Base-by-base conservation (phyloP, 2,113 vertebrate species). In the Trinectes maculatus region DNA sequence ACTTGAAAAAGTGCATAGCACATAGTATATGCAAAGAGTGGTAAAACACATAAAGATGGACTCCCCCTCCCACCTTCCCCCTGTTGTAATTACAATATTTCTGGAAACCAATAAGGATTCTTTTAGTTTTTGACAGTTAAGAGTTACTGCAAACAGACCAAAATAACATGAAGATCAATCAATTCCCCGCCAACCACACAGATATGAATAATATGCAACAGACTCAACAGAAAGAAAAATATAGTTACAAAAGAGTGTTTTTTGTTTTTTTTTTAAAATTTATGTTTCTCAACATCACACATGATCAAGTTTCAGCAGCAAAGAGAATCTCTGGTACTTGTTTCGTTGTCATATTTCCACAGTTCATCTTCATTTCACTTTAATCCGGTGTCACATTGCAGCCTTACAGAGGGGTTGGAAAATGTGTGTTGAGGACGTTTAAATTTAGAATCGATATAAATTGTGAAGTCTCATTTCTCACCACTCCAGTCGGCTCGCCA, bases 171-270 rank as follows among this genome's bases (percentile, higher is more conserved):
- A 36, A 70, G 55, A 44, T 13, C 29, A 55, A 29, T 52, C 28
- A 65, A 18, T 64, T 56, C 22, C 21, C 48, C 47, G 74, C 54
- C 69, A 73, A 6, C 6, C 2, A 15, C 22, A 31, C 63, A 77
- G 69, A 55, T 48, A n/a, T 7, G 1, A 66, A 60, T 65, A 74
- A 74, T 51, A 33, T 36, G 66, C 44, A 43, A 57, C 74, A 65
- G 63, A 40, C 58, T 64, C 48, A 74, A 74, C 7, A 49, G 54
- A 80, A n/a, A n/a, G n/a, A n/a, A n/a, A n/a, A n/a, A n/a, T n/a
- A n/a, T n/a, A n/a, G n/a, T n/a, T n/a, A n/a, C n/a, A n/a, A 44
- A 33, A 28, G 12, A 26, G 22, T n/a, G 1, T 12, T 21, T 15
- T 53, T 11, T 33, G 28, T 15, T 18, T 28, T 6, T 9, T 39